phyloP scores from a whole-genome alignment of 2,797 vertebrate genomes.

The Pipistrellus nathusii region DNA sequence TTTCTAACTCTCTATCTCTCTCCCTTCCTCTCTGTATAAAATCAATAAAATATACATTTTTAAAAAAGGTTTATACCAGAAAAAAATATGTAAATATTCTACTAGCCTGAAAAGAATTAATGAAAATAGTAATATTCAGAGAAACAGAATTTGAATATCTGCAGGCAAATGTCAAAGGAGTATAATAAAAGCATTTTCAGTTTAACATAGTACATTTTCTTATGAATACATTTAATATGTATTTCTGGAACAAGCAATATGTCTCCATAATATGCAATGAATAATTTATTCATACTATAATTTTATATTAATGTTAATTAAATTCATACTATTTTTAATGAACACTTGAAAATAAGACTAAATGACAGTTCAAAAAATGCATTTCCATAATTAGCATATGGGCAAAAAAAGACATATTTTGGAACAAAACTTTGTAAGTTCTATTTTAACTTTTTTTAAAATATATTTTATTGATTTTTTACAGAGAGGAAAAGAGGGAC shows the following conservation, averaged over 20 bases:
- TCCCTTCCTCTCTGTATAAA: too few relatives aligned
- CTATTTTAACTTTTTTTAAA: not conserved
- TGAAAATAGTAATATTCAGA: not conserved
- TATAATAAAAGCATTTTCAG: not conserved
- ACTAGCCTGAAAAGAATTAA: not conserved
- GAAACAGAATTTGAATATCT: not conserved
- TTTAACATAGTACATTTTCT: not conserved
- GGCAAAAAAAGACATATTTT: not conserved
- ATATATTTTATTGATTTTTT: too few relatives aligned
- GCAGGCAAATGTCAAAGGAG: not conserved
- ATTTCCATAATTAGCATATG: slow-evolving; percentile 22
- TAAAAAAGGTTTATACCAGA: not conserved
- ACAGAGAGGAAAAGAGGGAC: too few relatives aligned
- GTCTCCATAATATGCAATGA: not conserved
- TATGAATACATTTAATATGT: not conserved
- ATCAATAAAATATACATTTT: too few relatives aligned
- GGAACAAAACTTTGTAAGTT: slow-evolving; percentile 16
- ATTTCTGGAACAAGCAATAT: not conserved
- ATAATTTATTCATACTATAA: slow-evolving; percentile 46
- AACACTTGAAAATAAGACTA: slow-evolving; percentile 46
- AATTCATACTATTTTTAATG: slow-evolving; percentile 8
- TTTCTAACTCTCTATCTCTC: too few relatives aligned
- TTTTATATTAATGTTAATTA: slow-evolving; percentile 37
- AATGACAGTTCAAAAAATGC: not conserved
- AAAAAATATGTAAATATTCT: not conserved